Evolutionary conservation across 2,888 invertebrate species (phyloP).

Genomic region (Cyclophora albipunctata): DNA sequence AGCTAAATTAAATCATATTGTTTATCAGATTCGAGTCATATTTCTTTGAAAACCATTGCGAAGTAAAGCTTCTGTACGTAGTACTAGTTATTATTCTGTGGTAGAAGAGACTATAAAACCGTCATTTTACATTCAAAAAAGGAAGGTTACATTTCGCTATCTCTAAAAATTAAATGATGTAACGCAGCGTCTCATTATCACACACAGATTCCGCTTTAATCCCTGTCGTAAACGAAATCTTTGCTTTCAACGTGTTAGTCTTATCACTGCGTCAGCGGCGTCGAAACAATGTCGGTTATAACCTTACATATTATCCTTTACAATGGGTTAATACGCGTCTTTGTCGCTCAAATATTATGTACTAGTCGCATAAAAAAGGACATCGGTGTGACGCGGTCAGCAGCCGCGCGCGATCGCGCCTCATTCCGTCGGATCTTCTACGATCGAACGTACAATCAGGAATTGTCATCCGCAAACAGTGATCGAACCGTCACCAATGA

Average conservation of each 20-base stretch:
- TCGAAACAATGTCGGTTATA: constrained; percentile 53
- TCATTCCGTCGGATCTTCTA: constrained; percentile 56
- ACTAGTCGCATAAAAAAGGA: constrained; percentile 66
- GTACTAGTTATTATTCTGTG: too few relatives aligned
- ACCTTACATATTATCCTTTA: constrained; percentile 73
- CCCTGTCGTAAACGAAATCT: constrained; percentile 69
- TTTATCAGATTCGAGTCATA: too few relatives aligned
- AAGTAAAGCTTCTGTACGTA: too few relatives aligned
- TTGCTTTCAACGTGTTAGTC: constrained; percentile 51
- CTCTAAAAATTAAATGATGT: constrained; percentile 43
- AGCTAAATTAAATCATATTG: too few relatives aligned
- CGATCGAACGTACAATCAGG: constrained; percentile 57
- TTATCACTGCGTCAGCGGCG: constrained; percentile 49
- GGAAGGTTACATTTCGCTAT: constrained; percentile 28
- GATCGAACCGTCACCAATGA: constrained; percentile 27
- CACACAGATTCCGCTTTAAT: constrained; percentile 60
- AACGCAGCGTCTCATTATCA: constrained; percentile 55
- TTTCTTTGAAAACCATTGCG: too few relatives aligned
- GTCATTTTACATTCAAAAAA: not conserved
- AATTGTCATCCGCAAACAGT: constrained; percentile 29
- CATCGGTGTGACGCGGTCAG: constrained; percentile 37
- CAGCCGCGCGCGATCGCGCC: constrained; percentile 56
- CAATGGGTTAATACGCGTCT: constrained; percentile 61
- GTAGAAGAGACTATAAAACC: too few relatives aligned
- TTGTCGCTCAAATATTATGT: constrained; percentile 67